Evolutionary conservation across 2,888 invertebrate species (phyloP).

Genomic region (Agrochola macilenta): DNA sequence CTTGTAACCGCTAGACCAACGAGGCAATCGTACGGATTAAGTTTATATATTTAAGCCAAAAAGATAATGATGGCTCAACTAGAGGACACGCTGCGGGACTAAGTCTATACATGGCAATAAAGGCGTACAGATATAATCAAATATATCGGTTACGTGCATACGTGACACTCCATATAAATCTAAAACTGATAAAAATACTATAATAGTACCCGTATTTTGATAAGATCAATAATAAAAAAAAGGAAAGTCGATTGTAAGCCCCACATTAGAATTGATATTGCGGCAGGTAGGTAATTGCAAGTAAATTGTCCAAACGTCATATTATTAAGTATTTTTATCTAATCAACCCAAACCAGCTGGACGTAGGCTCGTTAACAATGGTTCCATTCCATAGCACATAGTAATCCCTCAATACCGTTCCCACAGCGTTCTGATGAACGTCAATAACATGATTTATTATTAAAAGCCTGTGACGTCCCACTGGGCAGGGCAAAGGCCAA

Average conservation of each 20-base stretch:
- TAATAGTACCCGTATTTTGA: conserved; percentile 5
- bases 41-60: neutral
- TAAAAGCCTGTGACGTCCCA: too few relatives aligned
- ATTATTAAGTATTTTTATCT: neutral
- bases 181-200: conserved; percentile 32
- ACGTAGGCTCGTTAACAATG: neutral
- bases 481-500: too few relatives aligned
- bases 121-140: conserved; percentile 3
- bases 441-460: too few relatives aligned
- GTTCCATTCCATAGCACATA: neutral
- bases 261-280: neutral
- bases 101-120: neutral
- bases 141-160: conserved; percentile 23
- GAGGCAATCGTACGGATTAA: neutral
- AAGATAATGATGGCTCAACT: neutral
- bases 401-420: neutral
- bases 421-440: neutral
- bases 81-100: neutral
- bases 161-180: conserved; percentile 16
- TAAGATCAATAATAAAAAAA: conserved; percentile 21
- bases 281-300: neutral
- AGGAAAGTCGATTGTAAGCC: neutral
- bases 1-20: neutral
- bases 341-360: neutral
- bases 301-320: neutral